phyloP scores from a whole-genome alignment of 2,888 invertebrate genomes.

The Heterodera filipjevi region DNA sequence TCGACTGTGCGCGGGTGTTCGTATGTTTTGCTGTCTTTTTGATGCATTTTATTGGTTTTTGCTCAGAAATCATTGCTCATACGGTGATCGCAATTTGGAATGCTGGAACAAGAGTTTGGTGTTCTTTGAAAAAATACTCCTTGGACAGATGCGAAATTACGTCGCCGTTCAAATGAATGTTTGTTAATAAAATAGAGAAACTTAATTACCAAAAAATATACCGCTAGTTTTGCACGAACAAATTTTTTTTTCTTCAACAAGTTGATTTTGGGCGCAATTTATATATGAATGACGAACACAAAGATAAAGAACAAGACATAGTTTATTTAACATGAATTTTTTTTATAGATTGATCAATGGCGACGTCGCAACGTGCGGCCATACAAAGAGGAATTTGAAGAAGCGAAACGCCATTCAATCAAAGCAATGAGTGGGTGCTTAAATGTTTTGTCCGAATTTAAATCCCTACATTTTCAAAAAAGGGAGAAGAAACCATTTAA shows the following conservation, averaged over 20 bases:
- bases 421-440: slow-evolving; percentile 39
- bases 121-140: slow-evolving; percentile 50
- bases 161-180: slow-evolving; percentile 50
- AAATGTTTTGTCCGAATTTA: too few species aligned
- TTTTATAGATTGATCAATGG: slow-evolving; percentile 53
- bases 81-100: slow-evolving; percentile 34
- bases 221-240: too few species aligned
- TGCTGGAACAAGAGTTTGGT: slow-evolving; percentile 53
- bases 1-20: slow-evolving; percentile 50
- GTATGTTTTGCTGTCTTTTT: slow-evolving; percentile 41
- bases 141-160: slow-evolving; percentile 55
- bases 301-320: too few species aligned
- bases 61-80: slow-evolving; percentile 45
- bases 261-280: too few species aligned
- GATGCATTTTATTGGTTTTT: background rate
- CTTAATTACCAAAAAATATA: too few species aligned
- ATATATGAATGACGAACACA: too few species aligned
- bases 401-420: slow-evolving; percentile 38
- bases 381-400: slow-evolving; percentile 45
- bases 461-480: background rate
- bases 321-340: too few species aligned
- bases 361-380: slow-evolving; percentile 44
- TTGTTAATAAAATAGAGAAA: background rate
- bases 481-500: too few species aligned
- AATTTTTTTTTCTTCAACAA: too few species aligned